Base-by-base conservation (phyloP, 2,888 invertebrate species). In the Amphimallon solstitiale region DNA sequence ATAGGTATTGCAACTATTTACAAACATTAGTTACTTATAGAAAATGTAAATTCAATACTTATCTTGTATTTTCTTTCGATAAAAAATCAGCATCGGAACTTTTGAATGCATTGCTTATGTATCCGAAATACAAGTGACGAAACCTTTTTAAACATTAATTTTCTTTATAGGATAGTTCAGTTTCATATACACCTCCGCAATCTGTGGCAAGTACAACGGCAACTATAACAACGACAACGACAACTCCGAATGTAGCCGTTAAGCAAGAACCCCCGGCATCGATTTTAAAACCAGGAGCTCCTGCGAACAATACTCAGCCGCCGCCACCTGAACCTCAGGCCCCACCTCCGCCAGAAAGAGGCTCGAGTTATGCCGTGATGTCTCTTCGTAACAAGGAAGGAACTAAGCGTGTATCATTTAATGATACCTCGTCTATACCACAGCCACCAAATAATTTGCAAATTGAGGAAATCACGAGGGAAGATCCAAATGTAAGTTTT, bases 361-460 rank as follows among this genome's bases (percentile, higher is more conserved):
- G 93, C 65, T 94, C 94, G 21, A 95, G 95, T 43, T 96, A 93
- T 81, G 89, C 92, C 2, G 89, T 93, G 23, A 93, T 94, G 92
- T 90, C 89, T 6, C 92, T 83, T 78, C 74, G 82, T 49, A 76
- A 77, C 12, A 81, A 82, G 70, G 82, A 82, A 63, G 78, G 76
- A n/a, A 80, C 81, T 1, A 83, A 83, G 68, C 71, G 82, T 48
- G 83, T 83, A 12, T 82, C 82, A 0, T 83, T 83, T 67, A 79
- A 80, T 66, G 80, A 81, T 65, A 73, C 77, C 2, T 75, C 77
- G 1, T 74, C 76, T 38, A 56, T 83, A 5, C 80, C 78, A 38
- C 80, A 84, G 48, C 80, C 77, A 49, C 79, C 73, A 10, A 64
- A 64, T 2, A 71, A 65, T 65, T 52, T 71, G 19, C 61, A 70